Conservation (phyloP, 2,888 invertebrate species). For the Adelphocoris suturalis region DNA sequence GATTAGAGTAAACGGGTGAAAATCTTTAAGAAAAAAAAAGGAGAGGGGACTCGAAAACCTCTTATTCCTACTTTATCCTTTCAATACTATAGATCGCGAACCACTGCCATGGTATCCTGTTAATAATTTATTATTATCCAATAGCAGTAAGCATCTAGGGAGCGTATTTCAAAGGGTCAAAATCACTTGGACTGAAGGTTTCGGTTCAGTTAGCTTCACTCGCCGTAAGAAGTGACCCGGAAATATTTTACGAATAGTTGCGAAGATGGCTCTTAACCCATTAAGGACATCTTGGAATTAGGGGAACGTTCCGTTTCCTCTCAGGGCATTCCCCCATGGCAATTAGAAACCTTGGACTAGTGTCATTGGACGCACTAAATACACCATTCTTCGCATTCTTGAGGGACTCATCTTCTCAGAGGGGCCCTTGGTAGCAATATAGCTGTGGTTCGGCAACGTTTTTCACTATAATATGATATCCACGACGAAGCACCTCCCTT, state of each 20-base stretch:
- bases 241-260: neutral
- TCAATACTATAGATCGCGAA: too few relatives aligned
- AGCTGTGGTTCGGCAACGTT: neutral
- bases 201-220: neutral
- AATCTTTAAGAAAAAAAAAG: too few relatives aligned
- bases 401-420: neutral
- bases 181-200: neutral
- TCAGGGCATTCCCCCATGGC: conserved; percentile 18
- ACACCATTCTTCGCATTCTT: conserved; percentile 42
- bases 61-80: too few relatives aligned
- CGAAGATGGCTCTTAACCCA: neutral
- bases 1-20: too few relatives aligned
- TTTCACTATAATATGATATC: too few relatives aligned
- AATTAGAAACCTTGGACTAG: conserved; percentile 3
- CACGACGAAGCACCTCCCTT: too few relatives aligned
- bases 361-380: conserved; percentile 49
- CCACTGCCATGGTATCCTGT: too few relatives aligned
- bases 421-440: neutral
- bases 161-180: neutral
- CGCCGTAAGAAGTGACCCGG: neutral
- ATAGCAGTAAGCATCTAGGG: too few relatives aligned
- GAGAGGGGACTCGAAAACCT: too few relatives aligned
- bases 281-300: conserved; percentile 27
- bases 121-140: too few relatives aligned
- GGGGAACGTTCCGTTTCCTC: neutral